A percentile compares a stretch with the other conserved stretches of the same genome.
These are phyloP conservation scores for Canis aureus DNA, from an alignment of 2,113 vertebrate genomes.

Conservation along the genomic window DNA sequence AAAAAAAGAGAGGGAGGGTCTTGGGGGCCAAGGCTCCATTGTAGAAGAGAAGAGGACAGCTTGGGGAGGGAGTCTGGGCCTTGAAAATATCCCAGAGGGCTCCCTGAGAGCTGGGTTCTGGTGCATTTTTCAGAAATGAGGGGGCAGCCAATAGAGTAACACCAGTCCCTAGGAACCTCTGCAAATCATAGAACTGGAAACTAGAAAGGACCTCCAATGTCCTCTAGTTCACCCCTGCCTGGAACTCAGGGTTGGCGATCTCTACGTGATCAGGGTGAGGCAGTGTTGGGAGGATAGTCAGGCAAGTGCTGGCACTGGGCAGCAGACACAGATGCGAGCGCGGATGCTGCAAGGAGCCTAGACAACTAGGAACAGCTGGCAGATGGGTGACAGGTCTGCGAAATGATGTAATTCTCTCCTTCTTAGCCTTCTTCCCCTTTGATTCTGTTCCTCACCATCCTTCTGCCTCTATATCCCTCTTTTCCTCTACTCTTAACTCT, in stretches of 20 bases:
- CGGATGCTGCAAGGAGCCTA: neutral
- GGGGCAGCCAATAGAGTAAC: neutral
- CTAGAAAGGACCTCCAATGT: neutral
- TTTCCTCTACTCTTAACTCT: neutral
- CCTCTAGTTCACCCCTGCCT: neutral
- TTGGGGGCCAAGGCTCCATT: neutral
- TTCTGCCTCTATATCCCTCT: neutral
- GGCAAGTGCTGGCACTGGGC: neutral
- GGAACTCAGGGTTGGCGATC: neutral
- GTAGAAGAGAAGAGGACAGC: neutral
- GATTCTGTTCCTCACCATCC: neutral
- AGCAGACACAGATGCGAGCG: neutral
- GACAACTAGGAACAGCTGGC: constrained; percentile 39
- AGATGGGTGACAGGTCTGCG: neutral
- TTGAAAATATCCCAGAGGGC: neutral
- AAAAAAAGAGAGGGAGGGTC: neutral
- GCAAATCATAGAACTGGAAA: neutral
- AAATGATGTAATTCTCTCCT: constrained; percentile 61
- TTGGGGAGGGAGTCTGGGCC: neutral
- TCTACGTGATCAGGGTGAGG: neutral
- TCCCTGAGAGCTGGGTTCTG: neutral
- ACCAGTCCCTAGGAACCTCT: neutral
- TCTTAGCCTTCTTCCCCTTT: constrained; percentile 9
- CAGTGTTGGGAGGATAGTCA: neutral
- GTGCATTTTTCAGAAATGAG: neutral